Percentiles rank a stretch among this genome's conserved stretches.
Conservation (phyloP, 2,113 vertebrate species). For the Mormyrus iriodes region DNA sequence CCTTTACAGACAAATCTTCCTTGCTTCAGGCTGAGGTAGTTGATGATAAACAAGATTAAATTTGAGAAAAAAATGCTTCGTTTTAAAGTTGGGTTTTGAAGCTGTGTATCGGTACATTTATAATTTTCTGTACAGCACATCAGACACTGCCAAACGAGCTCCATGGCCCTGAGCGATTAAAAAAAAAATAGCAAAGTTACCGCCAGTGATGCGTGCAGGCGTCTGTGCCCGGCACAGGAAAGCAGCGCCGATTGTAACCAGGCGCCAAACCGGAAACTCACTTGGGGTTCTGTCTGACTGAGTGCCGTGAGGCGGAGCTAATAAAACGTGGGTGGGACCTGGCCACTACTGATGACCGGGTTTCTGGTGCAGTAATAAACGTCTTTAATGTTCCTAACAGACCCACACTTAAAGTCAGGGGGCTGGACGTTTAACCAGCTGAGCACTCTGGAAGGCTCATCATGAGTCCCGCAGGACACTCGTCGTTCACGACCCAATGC, state of each 20-base stretch:
- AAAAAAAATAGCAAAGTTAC: background rate
- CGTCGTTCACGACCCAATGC: background rate
- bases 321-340: background rate
- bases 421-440: background rate
- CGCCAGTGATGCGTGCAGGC: no score
- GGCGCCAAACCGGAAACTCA: background rate
- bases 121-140: background rate
- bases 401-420: background rate
- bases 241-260: no score
- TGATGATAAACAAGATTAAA: constrained; percentile 7
- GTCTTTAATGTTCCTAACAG: constrained; percentile 15
- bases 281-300: background rate
- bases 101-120: background rate
- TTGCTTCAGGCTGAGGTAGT: background rate
- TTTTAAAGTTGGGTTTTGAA: constrained; percentile 15
- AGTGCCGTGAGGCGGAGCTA: background rate
- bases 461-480: background rate
- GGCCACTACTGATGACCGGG: background rate
- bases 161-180: background rate
- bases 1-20: background rate
- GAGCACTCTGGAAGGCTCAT: background rate
- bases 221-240: background rate
- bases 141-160: background rate
- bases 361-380: constrained; percentile 12
- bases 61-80: constrained; percentile 1